Evolutionary conservation across 2,888 invertebrate genomes (phyloP), one percentile per base, ranked within the genome.

Genomic region (Drosophila hamatofila): DNA sequence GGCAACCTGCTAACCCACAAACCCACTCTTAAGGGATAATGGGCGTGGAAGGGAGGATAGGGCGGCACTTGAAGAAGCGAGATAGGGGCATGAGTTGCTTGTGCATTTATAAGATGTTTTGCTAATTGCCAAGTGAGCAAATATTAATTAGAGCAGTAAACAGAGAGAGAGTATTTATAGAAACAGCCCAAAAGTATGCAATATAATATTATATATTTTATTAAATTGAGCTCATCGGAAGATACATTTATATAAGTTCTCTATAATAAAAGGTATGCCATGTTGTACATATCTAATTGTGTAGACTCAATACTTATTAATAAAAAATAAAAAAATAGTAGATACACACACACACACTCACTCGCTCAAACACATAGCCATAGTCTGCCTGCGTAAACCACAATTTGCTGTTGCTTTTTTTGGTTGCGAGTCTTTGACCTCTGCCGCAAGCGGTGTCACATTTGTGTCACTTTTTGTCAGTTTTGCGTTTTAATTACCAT

Each of bases 1-100:
- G 46, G 25, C 46, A 80, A 59, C 57, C 80, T 63, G 74, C 68
- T 75, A 86, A 80, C 83, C 83, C 78, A 85, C 70, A 85, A 82
- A 80, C 60, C 79, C 62, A 39, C 21, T 42, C 11, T 16, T 7
- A 18, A 18, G 18, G 30, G 12, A 7, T 30, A 18, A 30, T 49
- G 49, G 18, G 18, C 49, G 49, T 18, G 49, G 44, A 5, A 2
- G 18, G 11, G 18, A 2, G 44, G 21, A 25, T 16, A 16, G 25
- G 46, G 25, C 6, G 16, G n/a, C 48, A 27, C 27, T 48, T 27
- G n/a, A 27, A n/a, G n/a, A 9, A 4, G 55, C 49, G 39, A 65
- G 75, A 65, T 21, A 33, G 35, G 48, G 33, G 33, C n/a, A 12
- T 23, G 18, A 7, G 46, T 37, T 1, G 35, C 21, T 58, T 55